Evolutionary conservation across 2,113 vertebrate species (phyloP), one percentile per base, ranked within the genome.

Genomic region (Oenanthe oenanthe): DNA sequence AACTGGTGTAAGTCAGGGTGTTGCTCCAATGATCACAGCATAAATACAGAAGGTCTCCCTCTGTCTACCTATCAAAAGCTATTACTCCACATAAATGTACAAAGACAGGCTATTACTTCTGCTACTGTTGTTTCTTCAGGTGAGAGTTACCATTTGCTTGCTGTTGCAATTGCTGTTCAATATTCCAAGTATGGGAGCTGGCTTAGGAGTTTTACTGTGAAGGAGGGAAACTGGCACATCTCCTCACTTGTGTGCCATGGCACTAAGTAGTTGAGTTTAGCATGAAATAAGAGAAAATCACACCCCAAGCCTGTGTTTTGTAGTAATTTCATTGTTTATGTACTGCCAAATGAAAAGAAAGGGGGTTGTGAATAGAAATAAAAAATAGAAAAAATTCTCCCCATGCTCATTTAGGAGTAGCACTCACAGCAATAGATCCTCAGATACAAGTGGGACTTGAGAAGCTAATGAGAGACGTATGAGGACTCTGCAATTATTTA

Each of bases 221-320:
- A 71, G 32, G 51, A 31, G 93, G 26, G 51, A 78, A 85, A 61
- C 53, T 51, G 21, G 65, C 45, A 81, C 75, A 45, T 63, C 34
- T n/a, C 47, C 40, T 53, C 28, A 6, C 11, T 38, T 47, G 21
- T 42, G 7, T 58, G 31, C 56, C 5, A 16, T 56, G 21, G 45
- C 34, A 32, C 12, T 51, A 53, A 65, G 16, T 21, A 86, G 36
- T 65, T 56, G 47, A 63, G 17, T 93, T 94, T 85, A 90, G 50
- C 84, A 56, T 45, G 43, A 95, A 94, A 85, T 91, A 43, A 63
- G 4, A 38, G 40, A 90, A 79, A 95, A 94, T 67, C 29, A 38
- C 24, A 54, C 28, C 28, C 13, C 28, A 60, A 73, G 66, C 31
- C 42, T 93, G 10, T 90, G 51, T 86, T 92, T 42, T 90, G 29